These are phyloP conservation scores for Catharus bicknelli DNA, from an alignment of 2,113 vertebrate species.

Conservation along the genomic window DNA sequence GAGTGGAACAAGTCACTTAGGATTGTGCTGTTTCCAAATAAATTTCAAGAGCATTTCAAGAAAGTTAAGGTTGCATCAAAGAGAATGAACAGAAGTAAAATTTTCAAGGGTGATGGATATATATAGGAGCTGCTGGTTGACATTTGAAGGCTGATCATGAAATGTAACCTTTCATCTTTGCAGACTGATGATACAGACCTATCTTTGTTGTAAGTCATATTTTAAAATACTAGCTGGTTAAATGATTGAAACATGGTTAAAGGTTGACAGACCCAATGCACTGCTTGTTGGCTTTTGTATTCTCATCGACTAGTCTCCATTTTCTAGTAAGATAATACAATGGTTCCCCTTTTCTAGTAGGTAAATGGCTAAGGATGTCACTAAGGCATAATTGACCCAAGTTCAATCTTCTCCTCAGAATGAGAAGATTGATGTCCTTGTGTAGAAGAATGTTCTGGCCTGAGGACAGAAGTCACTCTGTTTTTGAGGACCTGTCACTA, in stretches of 20 bases:
- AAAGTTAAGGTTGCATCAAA: neutral
- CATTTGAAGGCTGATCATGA: neutral
- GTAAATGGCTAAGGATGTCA: neutral
- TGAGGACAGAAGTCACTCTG: neutral
- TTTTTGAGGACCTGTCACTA: neutral
- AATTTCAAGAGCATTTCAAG: neutral
- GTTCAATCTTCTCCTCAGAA: neutral
- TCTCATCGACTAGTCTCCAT: neutral
- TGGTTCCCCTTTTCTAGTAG: neutral
- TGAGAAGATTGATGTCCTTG: neutral
- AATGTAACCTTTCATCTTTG: neutral
- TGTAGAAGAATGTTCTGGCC: neutral
- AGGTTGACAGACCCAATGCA: neutral
- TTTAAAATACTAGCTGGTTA: slow-evolving; percentile 13
- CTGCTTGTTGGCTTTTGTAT: neutral
- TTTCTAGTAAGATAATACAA: neutral
- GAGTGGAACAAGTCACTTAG: neutral
- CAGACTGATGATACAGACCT: neutral
- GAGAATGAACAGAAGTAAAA: neutral
- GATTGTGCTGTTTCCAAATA: neutral
- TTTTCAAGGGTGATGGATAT: neutral
- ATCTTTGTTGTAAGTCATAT: neutral
- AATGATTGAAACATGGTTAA: neutral
- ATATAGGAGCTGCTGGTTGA: neutral
- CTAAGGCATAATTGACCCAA: neutral